These are phyloP conservation scores for Psittacula derbiana DNA, from an alignment of 2,797 vertebrate species.

Conservation along the genomic window DNA sequence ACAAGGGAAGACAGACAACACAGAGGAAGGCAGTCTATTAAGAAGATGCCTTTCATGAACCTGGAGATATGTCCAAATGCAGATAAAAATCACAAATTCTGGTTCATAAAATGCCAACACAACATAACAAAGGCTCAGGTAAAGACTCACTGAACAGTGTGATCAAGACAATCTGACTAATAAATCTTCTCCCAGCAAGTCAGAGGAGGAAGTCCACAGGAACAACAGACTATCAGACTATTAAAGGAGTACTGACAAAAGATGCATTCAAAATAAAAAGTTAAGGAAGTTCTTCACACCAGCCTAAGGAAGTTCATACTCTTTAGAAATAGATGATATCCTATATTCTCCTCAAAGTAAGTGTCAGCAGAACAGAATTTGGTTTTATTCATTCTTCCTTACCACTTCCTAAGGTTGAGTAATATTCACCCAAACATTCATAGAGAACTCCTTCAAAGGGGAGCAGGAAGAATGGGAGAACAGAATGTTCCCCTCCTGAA, in stretches of 20 bases:
- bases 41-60: background rate
- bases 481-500: background rate
- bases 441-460: background rate
- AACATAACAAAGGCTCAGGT: background rate
- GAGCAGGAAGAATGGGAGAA: background rate
- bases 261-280: background rate
- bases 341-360: background rate
- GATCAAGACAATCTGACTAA: background rate
- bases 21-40: background rate
- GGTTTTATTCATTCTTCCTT: background rate
- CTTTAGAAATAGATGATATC: background rate
- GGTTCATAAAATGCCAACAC: background rate
- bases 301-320: background rate
- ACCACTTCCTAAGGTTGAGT: background rate
- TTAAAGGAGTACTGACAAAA: background rate
- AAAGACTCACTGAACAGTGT: background rate
- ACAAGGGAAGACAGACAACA: background rate
- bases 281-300: background rate
- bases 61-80: background rate
- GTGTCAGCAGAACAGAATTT: background rate
- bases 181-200: background rate
- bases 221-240: background rate
- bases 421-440: background rate
- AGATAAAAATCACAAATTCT: background rate
- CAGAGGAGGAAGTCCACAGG: background rate